Evolutionary conservation across 2,113 vertebrate species (phyloP).

Genomic region (Bungarus multicinctus): DNA sequence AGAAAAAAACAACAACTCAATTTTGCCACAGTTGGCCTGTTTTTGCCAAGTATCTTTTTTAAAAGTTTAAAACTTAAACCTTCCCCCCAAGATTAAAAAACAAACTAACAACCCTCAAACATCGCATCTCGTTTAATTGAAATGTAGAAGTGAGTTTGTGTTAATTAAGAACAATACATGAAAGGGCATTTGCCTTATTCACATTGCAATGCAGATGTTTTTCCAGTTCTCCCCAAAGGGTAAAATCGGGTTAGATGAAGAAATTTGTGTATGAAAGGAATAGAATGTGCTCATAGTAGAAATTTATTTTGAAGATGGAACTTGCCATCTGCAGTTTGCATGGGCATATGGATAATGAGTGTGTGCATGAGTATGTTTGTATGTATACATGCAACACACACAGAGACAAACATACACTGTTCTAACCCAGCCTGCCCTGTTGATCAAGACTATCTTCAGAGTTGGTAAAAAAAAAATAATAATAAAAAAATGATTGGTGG

Average conservation of each 20-base stretch:
- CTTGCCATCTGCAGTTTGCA: not conserved
- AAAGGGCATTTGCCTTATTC: not conserved
- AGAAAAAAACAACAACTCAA: too few relatives aligned
- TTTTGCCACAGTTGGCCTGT: not conserved
- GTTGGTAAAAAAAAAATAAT: not conserved
- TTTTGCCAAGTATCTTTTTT: not conserved
- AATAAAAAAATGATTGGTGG: not conserved
- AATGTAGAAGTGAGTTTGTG: slow-evolving; percentile 12
- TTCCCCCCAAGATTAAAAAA: not conserved
- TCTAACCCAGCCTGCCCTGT: not conserved
- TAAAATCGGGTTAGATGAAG: not conserved
- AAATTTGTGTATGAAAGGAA: too few relatives aligned
- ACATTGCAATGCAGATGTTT: not conserved
- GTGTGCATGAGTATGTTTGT: not conserved
- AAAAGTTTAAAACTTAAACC: not conserved
- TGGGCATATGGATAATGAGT: not conserved
- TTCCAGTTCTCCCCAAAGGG: not conserved
- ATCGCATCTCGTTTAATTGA: slow-evolving; percentile 19
- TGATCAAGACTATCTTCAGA: not conserved
- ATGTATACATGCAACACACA: not conserved
- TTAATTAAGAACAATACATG: slow-evolving; percentile 17
- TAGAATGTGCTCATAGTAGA: not conserved
- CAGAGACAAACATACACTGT: not conserved
- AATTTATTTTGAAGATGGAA: not conserved
- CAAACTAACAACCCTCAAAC: not conserved